phyloP scores from a whole-genome alignment of 2,888 invertebrate genomes.

The Rhimphoctona megacephalus region DNA sequence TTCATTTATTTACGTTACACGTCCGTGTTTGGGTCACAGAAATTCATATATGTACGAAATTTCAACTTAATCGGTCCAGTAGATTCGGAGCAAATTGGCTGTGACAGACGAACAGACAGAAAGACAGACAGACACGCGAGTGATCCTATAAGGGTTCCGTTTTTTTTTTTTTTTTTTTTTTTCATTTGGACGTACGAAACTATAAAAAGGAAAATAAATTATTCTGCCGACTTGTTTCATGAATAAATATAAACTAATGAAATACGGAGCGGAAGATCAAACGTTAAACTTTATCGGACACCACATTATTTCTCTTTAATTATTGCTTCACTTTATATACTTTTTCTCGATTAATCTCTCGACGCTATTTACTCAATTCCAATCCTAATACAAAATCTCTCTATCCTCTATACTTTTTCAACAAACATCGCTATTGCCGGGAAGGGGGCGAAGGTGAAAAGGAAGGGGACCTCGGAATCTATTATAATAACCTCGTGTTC shows the following conservation, averaged over 20 bases:
- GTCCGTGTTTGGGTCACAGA: too few relatives aligned
- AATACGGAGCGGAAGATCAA: background rate
- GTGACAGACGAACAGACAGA: too few relatives aligned
- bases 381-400: background rate
- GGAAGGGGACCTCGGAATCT: constrained; percentile 76
- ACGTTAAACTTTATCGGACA: background rate
- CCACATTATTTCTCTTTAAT: background rate
- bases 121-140: too few relatives aligned
- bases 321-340: background rate
- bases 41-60: too few relatives aligned
- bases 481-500: constrained; percentile 78
- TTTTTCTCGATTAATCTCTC: background rate
- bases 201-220: too few relatives aligned
- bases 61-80: too few relatives aligned
- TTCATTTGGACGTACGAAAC: too few relatives aligned
- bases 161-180: too few relatives aligned
- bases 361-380: background rate
- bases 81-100: too few relatives aligned
- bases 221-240: too few relatives aligned
- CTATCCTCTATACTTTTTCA: constrained; percentile 1
- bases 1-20: too few relatives aligned
- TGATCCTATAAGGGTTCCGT: too few relatives aligned
- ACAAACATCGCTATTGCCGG: constrained; percentile 11
- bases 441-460: background rate
- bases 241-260: background rate